Conservation (phyloP, 2,888 invertebrate genomes). For the Pseudococcus jackbeardsleyi region DNA sequence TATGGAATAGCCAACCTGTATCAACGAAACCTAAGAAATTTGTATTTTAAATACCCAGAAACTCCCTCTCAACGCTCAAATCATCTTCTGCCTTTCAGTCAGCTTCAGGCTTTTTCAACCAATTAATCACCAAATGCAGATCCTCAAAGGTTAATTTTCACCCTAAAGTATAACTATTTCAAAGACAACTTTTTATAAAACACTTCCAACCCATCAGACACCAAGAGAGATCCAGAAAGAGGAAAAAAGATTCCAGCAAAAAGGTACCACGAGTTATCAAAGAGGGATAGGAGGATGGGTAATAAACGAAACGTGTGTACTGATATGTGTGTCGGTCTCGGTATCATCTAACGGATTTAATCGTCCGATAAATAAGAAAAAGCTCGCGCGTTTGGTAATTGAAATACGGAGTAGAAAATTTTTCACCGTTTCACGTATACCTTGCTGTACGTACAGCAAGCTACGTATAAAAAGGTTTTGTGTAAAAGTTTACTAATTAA, state of each 20-base stretch:
- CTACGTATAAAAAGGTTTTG: neutral
- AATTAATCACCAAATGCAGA: too few relatives aligned
- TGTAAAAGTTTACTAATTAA: slow-evolving; percentile 46
- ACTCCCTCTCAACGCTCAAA: too few relatives aligned
- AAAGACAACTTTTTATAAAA: too few relatives aligned
- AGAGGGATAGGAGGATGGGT: neutral
- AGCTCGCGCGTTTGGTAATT: slow-evolving; percentile 32
- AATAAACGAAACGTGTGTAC: neutral
- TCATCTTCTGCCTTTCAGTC: too few relatives aligned
- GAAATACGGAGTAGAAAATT: slow-evolving; percentile 29
- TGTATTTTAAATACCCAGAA: too few relatives aligned
- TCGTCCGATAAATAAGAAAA: slow-evolving; percentile 42
- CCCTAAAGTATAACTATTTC: too few relatives aligned
- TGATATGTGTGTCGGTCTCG: neutral
- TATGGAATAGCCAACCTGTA: too few relatives aligned
- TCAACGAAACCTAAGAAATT: too few relatives aligned
- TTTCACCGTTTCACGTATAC: slow-evolving; percentile 13
- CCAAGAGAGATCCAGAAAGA: neutral
- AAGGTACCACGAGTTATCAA: neutral
- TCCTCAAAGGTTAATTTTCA: too few relatives aligned
- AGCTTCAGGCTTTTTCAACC: too few relatives aligned
- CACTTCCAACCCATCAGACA: too few relatives aligned
- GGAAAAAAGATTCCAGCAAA: neutral
- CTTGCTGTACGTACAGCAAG: neutral
- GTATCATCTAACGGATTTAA: slow-evolving; percentile 17